Evolutionary conservation across 2,888 invertebrate species (phyloP).

Genomic region (Carcina quercana): DNA sequence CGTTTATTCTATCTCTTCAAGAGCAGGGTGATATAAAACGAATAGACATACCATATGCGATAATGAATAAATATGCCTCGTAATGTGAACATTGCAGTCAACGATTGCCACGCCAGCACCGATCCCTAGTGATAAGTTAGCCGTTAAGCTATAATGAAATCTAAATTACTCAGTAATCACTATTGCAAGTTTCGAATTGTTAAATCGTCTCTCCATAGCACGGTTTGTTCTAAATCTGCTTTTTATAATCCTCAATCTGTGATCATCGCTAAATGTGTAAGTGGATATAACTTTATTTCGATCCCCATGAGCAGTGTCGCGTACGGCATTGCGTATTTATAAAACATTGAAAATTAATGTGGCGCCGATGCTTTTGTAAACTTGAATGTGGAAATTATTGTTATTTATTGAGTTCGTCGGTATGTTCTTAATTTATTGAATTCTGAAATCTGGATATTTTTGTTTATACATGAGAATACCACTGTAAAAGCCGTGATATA

Average conservation of each 20-base stretch:
- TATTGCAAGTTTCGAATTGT: conserved; percentile 69
- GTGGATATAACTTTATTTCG: conserved; percentile 64
- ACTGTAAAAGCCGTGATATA: conserved; percentile 74
- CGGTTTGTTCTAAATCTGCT: conserved; percentile 71
- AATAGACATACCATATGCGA: too few species aligned
- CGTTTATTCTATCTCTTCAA: too few species aligned
- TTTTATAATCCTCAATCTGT: conserved; percentile 73
- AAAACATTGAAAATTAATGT: conserved; percentile 51
- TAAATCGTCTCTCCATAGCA: conserved; percentile 69
- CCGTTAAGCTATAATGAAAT: conserved; percentile 65
- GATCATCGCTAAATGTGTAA: conserved; percentile 71
- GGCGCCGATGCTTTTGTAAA: conserved; percentile 52
- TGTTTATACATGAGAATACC: conserved; percentile 70
- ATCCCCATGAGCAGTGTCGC: conserved; percentile 47
- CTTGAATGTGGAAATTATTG: conserved; percentile 56
- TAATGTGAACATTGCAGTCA: too few species aligned
- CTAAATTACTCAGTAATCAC: conserved; percentile 72
- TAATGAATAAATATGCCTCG: too few species aligned
- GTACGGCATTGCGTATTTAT: conserved; percentile 44
- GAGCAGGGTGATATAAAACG: too few species aligned
- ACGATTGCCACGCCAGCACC: too few species aligned
- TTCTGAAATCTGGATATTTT: conserved; percentile 64
- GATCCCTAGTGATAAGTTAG: too few species aligned
- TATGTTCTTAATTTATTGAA: conserved; percentile 70
- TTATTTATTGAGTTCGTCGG: conserved; percentile 68